phyloP scores from a whole-genome alignment of 2,888 invertebrate species.

The Tipula lateralis region DNA sequence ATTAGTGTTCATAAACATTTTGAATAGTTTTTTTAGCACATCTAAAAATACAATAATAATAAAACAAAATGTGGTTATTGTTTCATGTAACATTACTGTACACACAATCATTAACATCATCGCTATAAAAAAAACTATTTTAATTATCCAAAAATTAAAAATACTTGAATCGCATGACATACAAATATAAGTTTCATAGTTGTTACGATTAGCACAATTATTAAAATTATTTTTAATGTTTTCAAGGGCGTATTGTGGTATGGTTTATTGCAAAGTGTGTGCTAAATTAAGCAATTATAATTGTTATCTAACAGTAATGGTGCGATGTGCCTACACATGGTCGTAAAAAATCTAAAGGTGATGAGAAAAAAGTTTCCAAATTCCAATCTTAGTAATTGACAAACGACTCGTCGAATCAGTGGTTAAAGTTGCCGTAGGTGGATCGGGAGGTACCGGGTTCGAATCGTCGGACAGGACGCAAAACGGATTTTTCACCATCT shows the following conservation, averaged over 20 bases:
- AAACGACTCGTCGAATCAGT: no score
- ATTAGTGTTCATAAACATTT: slow-evolving; percentile 12
- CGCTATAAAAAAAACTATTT: slow-evolving; percentile 20
- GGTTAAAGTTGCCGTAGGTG: no score
- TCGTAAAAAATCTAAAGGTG: background rate
- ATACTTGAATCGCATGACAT: slow-evolving; percentile 9
- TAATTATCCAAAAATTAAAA: slow-evolving; percentile 24
- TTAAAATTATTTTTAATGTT: background rate
- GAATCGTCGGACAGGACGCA: no score
- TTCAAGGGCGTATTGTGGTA: background rate
- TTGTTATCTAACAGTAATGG: background rate
- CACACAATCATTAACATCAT: slow-evolving; percentile 24
- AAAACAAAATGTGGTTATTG: slow-evolving; percentile 24
- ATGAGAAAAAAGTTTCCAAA: background rate
- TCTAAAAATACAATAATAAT: background rate
- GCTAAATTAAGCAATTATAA: background rate
- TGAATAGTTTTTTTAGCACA: background rate
- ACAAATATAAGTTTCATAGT: background rate
- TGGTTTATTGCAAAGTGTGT: background rate
- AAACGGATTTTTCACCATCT: no score
- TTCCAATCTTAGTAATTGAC: background rate
- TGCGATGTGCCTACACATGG: background rate
- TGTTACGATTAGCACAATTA: slow-evolving; percentile 7
- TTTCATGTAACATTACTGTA: slow-evolving; percentile 19
- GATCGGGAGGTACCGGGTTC: no score